phyloP scores from a whole-genome alignment of 2,888 invertebrate species.

The Peribatodes rhomboidaria region DNA sequence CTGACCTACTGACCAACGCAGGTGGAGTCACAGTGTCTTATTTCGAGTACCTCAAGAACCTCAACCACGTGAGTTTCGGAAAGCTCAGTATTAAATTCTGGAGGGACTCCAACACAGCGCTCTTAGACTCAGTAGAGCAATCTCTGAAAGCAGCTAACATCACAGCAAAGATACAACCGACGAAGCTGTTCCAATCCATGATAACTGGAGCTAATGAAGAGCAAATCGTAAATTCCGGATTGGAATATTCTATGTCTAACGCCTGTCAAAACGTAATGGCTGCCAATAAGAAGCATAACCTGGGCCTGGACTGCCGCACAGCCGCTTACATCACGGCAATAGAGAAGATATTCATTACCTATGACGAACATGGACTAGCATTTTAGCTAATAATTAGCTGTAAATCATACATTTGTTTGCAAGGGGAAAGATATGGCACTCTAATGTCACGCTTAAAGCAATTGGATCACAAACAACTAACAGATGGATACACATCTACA shows the following conservation, averaged over 20 bases:
- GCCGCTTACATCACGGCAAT: slow-evolving; percentile 98
- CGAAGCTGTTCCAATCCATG: slow-evolving; percentile 89
- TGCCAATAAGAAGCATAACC: slow-evolving; percentile 89
- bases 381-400: slow-evolving; percentile 85
- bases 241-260: slow-evolving; percentile 94
- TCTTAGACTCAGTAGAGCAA: slow-evolving; percentile 89
- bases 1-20: slow-evolving; percentile 91
- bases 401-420: background rate
- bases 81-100: slow-evolving; percentile 95
- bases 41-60: slow-evolving; percentile 96
- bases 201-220: slow-evolving; percentile 93
- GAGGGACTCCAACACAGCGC: slow-evolving; percentile 93
- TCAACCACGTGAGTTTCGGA: slow-evolving; percentile 96
- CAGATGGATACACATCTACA: too few relatives aligned
- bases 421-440: background rate
- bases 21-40: slow-evolving; percentile 98
- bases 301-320: slow-evolving; percentile 94
- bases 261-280: slow-evolving; percentile 90
- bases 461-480: too few relatives aligned
- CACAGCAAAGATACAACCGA: slow-evolving; percentile 85
- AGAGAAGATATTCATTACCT: slow-evolving; percentile 98
- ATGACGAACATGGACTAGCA: slow-evolving; percentile 97
- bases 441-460: background rate
- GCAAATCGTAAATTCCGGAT: slow-evolving; percentile 94
- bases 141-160: slow-evolving; percentile 82